A percentile compares a stretch with the other conserved stretches of the same genome.
phyloP scores from a whole-genome alignment of 1,140 invertebrate species.

The Halyomorpha halys region DNA sequence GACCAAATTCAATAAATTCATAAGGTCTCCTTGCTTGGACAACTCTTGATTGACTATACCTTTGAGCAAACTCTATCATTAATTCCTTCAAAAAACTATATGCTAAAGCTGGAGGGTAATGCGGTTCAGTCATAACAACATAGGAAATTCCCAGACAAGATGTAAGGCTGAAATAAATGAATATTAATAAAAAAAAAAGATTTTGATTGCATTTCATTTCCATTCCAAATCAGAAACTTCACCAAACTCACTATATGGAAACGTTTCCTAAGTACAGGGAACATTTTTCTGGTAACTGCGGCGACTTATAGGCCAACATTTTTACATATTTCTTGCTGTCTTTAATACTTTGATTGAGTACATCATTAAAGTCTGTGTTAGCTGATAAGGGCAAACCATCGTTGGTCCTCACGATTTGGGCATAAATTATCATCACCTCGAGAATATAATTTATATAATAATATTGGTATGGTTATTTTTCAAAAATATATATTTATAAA shows the following conservation, averaged over 20 bases:
- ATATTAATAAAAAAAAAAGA: conserved; percentile 10
- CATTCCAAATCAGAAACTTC: too few species aligned
- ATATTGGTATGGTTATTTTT: too few species aligned
- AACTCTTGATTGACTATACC: conserved; percentile 35
- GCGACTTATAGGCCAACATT: conserved; percentile 34
- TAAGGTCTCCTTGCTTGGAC: conserved; percentile 37
- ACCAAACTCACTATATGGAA: conserved; percentile 34
- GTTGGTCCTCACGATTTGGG: conserved; percentile 34
- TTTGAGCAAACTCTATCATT: conserved; percentile 37
- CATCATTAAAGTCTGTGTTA: conserved; percentile 36
- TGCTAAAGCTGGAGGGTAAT: conserved; percentile 37
- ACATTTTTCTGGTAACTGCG: conserved; percentile 35
- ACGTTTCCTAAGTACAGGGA: conserved; percentile 31
- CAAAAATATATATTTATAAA: too few species aligned
- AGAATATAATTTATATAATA: not conserved
- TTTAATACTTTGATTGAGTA: conserved; percentile 33
- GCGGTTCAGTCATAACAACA: conserved; percentile 36
- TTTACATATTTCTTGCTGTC: conserved; percentile 37
- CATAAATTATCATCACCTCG: conserved; percentile 35
- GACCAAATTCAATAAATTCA: conserved; percentile 41
- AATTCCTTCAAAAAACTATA: conserved; percentile 41
- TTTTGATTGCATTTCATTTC: too few species aligned
- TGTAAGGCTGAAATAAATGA: conserved; percentile 36
- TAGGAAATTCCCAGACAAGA: conserved; percentile 36
- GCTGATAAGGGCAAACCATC: conserved; percentile 38